A percentile compares a stretch with the other conserved stretches of the same genome.
phyloP scores from a whole-genome alignment of 2,888 invertebrate species.

The Branchellion lobata region DNA sequence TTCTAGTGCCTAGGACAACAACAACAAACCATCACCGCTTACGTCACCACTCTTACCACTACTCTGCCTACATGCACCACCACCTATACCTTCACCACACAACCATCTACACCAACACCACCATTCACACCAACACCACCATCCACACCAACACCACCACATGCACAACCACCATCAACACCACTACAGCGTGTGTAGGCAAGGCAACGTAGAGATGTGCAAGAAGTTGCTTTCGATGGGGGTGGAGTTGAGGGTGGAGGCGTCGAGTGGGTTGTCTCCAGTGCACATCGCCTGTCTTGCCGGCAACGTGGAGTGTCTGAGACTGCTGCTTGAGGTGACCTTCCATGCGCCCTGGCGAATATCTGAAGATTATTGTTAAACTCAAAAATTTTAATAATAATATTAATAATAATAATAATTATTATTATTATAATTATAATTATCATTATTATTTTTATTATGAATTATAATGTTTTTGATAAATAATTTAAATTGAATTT shows the following conservation, averaged over 20 bases:
- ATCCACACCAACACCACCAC: neutral
- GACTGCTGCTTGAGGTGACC: conserved; percentile 70
- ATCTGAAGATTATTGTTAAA: neutral
- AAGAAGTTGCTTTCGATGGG: conserved; percentile 76
- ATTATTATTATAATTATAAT: neutral
- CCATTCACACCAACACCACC: no score
- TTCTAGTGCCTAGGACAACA: no score
- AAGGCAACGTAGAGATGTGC: conserved; percentile 78
- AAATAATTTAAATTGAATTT: no score
- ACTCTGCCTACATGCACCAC: no score
- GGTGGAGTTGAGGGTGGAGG: conserved; percentile 84
- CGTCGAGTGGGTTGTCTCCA: conserved; percentile 87
- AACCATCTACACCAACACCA: no score
- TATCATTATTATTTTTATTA: neutral
- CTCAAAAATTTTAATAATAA: neutral
- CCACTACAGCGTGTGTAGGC: conserved; percentile 75
- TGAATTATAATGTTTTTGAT: no score
- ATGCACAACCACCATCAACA: neutral
- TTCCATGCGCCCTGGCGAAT: neutral
- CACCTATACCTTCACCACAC: no score
- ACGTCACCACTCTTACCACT: no score
- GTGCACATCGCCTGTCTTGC: conserved; percentile 86
- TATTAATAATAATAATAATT: no score
- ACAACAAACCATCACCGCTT: no score
- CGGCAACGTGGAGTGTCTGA: conserved; percentile 77